Percentiles rank a stretch among this genome's conserved stretches.
Conservation (phyloP, 37 sponge, comb jelly and placozoan genomes). For the Haliclona indistincta region DNA sequence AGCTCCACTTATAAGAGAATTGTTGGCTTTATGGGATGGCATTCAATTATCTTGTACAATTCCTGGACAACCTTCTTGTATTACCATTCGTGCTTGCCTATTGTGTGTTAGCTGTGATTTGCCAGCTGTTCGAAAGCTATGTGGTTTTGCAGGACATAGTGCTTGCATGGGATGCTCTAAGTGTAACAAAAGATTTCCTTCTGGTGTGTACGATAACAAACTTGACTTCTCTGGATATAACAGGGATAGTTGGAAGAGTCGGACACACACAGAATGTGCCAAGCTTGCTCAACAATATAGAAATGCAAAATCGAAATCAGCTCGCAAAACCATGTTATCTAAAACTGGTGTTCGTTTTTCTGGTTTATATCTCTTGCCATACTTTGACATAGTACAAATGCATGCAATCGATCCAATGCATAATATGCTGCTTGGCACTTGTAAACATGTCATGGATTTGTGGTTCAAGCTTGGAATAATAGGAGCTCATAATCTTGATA, state of each 20-base stretch:
- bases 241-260: conserved; percentile 4
- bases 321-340: not conserved
- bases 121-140: conserved; percentile 47
- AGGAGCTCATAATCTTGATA: not conserved
- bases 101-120: conserved; percentile 46
- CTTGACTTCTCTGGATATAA: conserved; percentile 38
- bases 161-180: conserved; percentile 34
- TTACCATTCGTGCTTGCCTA: conserved; percentile 14
- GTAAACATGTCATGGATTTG: conserved; percentile 29
- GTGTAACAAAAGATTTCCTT: conserved; percentile 29
- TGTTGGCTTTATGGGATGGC: conserved; percentile 38
- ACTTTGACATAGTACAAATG: conserved; percentile 42
- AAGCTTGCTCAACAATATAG: not conserved
- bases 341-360: conserved; percentile 48
- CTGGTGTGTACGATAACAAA: not conserved
- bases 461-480: conserved; percentile 18
- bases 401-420: conserved; percentile 54
- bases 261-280: not conserved
- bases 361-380: conserved; percentile 40
- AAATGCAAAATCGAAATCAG: not conserved
- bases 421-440: conserved; percentile 43
- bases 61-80: not conserved
- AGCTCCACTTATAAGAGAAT: conserved; percentile 42
- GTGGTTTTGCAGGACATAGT: conserved; percentile 35
- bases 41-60: conserved; percentile 13